A percentile compares a stretch with the other conserved stretches of the same genome.
Evolutionary conservation across 2,888 invertebrate genomes (phyloP).

Genomic region (Parapristionchus giblindavisi): DNA sequence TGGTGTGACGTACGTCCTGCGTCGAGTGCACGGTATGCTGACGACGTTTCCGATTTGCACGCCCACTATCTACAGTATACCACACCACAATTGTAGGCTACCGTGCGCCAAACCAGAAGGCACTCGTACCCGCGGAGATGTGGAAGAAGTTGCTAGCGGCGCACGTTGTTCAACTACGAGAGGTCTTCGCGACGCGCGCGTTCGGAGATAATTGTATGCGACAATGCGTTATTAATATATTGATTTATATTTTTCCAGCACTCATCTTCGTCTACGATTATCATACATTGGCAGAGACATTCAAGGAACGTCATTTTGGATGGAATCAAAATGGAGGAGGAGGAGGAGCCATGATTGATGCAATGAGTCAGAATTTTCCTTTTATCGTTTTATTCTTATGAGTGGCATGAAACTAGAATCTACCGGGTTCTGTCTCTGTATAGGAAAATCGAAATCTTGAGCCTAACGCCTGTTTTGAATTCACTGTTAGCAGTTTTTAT

Average conservation of each 20-base stretch:
- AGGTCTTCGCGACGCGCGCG: slow-evolving; percentile 89
- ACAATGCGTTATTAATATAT: no score
- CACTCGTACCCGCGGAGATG: slow-evolving; percentile 85
- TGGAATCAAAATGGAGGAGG: slow-evolving; percentile 10
- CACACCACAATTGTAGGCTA: slow-evolving; percentile 77
- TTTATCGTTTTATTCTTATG: background rate
- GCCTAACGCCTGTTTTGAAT: no score
- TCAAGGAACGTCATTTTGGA: no score
- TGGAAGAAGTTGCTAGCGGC: slow-evolving; percentile 94
- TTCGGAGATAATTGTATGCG: slow-evolving; percentile 93
- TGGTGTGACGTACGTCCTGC: slow-evolving; percentile 53
- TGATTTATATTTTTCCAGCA: slow-evolving; percentile 78
- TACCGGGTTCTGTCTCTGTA: no score
- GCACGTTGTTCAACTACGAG: slow-evolving; percentile 89
- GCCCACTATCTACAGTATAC: no score
- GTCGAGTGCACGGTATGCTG: slow-evolving; percentile 57
- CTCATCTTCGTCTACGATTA: slow-evolving; percentile 95
- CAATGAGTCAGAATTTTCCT: slow-evolving; percentile 6
- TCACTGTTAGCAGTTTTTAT: no score
- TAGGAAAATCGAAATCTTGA: no score
- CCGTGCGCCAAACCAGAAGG: slow-evolving; percentile 83
- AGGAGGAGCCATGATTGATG: slow-evolving; percentile 31
- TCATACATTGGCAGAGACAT: slow-evolving; percentile 87
- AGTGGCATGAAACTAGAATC: no score
- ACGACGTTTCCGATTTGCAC: no score